phyloP scores from a whole-genome alignment of 2,888 invertebrate species.

The Meteorus colon region DNA sequence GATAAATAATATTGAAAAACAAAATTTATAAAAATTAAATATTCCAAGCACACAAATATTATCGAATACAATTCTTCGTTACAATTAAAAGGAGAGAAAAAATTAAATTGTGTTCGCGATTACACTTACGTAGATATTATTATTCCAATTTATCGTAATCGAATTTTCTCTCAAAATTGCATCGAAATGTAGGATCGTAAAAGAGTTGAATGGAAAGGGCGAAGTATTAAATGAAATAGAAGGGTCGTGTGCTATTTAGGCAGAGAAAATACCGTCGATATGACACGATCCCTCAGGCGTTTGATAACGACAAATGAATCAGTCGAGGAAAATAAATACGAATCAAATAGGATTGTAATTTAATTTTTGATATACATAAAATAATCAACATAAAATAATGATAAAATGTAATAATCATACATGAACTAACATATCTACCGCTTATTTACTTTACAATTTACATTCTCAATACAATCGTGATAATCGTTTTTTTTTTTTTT shows the following conservation, averaged over 20 bases:
- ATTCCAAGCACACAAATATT: neutral
- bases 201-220: slow-evolving; percentile 33
- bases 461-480: neutral
- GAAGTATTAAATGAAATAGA: slow-evolving; percentile 31
- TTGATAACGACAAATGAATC: slow-evolving; percentile 45
- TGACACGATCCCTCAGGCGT: slow-evolving; percentile 39
- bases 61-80: too few species aligned
- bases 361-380: slow-evolving; percentile 42
- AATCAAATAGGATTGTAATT: slow-evolving; percentile 51
- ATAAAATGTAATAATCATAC: slow-evolving; percentile 2
- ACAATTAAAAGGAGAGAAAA: too few species aligned
- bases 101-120: neutral
- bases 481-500: too few species aligned
- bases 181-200: slow-evolving; percentile 25
- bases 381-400: slow-evolving; percentile 19
- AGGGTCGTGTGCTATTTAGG: neutral
- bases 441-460: neutral
- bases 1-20: neutral
- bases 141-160: slow-evolving; percentile 7
- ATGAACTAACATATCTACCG: neutral
- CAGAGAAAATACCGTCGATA: slow-evolving; percentile 19
- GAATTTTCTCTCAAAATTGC: slow-evolving; percentile 11
- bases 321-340: slow-evolving; percentile 44
- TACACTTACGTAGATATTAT: neutral
- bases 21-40: neutral